phyloP scores from a whole-genome alignment of 2,888 invertebrate genomes.

The Gibbula magus region DNA sequence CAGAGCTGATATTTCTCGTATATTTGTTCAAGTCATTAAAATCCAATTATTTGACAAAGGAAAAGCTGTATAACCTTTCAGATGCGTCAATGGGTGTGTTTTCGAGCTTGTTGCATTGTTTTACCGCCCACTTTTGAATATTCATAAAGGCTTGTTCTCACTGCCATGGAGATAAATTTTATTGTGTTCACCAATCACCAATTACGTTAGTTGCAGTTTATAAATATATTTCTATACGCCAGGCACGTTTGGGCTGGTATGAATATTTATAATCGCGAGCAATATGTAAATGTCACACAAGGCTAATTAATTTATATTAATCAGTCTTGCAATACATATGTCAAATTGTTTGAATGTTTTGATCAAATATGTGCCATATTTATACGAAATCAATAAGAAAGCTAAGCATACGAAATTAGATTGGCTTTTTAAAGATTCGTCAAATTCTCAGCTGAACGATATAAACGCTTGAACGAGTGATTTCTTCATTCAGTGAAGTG shows the following conservation, averaged over 20 bases:
- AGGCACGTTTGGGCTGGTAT: neutral
- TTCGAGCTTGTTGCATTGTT: neutral
- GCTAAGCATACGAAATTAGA: constrained; percentile 23
- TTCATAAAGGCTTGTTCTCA: neutral
- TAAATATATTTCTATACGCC: neutral
- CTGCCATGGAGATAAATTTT: neutral
- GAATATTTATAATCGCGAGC: constrained; percentile 15
- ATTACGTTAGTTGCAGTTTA: neutral
- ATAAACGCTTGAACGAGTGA: constrained; percentile 5
- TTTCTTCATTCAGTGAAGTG: constrained; percentile 11
- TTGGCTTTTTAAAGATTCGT: constrained; percentile 24
- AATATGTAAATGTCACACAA: constrained; percentile 1
- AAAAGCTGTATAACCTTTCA: constrained; percentile 7
- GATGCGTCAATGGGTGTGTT: constrained; percentile 10
- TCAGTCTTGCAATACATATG: constrained; percentile 3
- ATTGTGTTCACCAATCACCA: constrained; percentile 3
- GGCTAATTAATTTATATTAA: constrained; percentile 23
- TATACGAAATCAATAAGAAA: constrained; percentile 23
- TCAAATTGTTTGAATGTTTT: constrained; percentile 29
- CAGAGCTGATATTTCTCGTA: neutral
- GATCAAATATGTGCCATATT: constrained; percentile 25
- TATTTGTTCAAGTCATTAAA: constrained; percentile 18
- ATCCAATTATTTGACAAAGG: constrained; percentile 18
- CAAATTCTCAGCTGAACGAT: constrained; percentile 18
- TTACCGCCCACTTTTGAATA: constrained; percentile 23